These are phyloP conservation scores for Diphyllodes magnificus DNA, from an alignment of 2,113 vertebrate genomes.

Conservation along the genomic window DNA sequence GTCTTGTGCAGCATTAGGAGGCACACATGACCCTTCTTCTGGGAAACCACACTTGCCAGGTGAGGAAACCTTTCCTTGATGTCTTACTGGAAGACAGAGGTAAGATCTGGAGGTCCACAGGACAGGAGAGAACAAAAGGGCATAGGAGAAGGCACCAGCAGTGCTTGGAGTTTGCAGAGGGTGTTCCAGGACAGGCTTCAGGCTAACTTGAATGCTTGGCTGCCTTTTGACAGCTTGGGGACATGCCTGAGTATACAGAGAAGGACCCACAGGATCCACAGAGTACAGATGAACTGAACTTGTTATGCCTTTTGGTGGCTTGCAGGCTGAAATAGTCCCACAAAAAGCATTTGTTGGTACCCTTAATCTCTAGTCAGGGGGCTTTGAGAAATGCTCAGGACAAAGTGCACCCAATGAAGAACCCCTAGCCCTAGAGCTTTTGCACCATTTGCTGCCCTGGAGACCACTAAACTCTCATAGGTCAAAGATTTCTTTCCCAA, in stretches of 20 bases:
- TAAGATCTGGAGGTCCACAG: not conserved
- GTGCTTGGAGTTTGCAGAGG: not conserved
- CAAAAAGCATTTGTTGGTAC: not conserved
- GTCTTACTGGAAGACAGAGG: not conserved
- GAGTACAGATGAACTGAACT: not conserved
- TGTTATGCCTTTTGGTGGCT: not conserved
- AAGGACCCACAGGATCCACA: not conserved
- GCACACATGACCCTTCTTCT: not conserved
- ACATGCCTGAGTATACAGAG: not conserved
- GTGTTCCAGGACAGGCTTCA: not conserved
- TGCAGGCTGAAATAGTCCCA: not conserved
- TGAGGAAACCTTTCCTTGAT: not conserved
- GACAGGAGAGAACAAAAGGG: not conserved
- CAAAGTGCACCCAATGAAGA: not conserved
- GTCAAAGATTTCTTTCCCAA: not conserved
- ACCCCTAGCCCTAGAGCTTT: not conserved
- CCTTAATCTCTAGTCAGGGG: not conserved
- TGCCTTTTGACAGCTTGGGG: not conserved
- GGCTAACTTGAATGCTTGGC: no score
- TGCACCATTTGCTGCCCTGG: no score
- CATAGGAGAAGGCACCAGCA: not conserved
- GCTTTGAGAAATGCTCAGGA: not conserved
- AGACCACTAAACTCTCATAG: not conserved
- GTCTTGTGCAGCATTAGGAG: not conserved
- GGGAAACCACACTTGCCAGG: not conserved